A percentile compares a stretch with the other conserved stretches of the same genome.
Conservation (phyloP, 1,140 invertebrate genomes). For the Cephus cinctus region DNA sequence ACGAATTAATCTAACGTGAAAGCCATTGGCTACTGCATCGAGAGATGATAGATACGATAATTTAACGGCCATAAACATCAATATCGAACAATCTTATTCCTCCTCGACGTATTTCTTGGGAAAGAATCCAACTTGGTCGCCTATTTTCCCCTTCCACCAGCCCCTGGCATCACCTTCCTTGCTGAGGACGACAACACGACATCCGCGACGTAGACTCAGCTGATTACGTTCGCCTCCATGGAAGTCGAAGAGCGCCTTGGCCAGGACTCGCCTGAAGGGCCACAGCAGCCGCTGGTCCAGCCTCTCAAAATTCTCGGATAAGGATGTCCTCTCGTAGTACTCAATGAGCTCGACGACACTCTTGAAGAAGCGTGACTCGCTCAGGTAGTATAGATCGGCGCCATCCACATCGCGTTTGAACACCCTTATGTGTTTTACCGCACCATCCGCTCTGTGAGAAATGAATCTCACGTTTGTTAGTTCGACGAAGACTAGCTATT, state of each 20-base stretch:
- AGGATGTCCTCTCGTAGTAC: conserved; percentile 85
- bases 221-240: conserved; percentile 73
- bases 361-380: conserved; percentile 87
- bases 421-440: conserved; percentile 92
- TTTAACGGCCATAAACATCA: conserved; percentile 5
- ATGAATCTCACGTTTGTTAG: conserved; percentile 10
- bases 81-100: conserved; percentile 25
- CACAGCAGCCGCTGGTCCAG: conserved; percentile 73
- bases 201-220: conserved; percentile 73
- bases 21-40: too few relatives aligned
- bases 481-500: too few relatives aligned
- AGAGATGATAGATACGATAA: too few relatives aligned
- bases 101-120: conserved; percentile 66
- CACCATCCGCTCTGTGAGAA: conserved; percentile 70
- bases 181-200: conserved; percentile 74
- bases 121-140: conserved; percentile 65
- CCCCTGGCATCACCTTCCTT: conserved; percentile 77
- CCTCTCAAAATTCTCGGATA: conserved; percentile 89
- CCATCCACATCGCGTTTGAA: conserved; percentile 64
- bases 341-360: conserved; percentile 85
- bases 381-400: conserved; percentile 71
- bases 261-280: conserved; percentile 73
- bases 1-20: too few relatives aligned
- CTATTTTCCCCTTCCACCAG: conserved; percentile 79
- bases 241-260: conserved; percentile 75